phyloP scores from a whole-genome alignment of 2,797 vertebrate species.

The Gymnoscopelus microlampas region DNA sequence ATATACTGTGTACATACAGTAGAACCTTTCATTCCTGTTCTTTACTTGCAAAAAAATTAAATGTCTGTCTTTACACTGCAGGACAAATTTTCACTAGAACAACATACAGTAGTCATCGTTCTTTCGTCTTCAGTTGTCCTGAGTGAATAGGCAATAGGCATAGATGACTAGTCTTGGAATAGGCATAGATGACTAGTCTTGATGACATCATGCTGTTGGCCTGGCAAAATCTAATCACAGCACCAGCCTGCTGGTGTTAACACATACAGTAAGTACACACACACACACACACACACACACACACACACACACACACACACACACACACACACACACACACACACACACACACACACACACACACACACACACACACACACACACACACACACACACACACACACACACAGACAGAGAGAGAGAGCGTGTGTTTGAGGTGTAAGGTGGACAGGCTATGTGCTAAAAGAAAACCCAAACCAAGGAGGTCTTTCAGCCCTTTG shows the following conservation, averaged over 20 bases:
- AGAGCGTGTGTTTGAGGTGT: slow-evolving; percentile 51
- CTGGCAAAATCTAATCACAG: not conserved
- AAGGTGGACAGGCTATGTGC: slow-evolving; percentile 25
- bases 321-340: no score
- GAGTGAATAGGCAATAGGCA: not conserved
- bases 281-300: slow-evolving; percentile 21
- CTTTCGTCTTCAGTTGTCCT: not conserved
- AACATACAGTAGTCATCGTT: not conserved
- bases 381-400: no score
- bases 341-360: not conserved
- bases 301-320: no score
- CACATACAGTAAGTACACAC: not conserved
- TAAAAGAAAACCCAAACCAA: slow-evolving; percentile 45
- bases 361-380: slow-evolving; percentile 17
- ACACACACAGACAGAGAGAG: not conserved
- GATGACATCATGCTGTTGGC: not conserved
- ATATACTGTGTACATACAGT: no score
- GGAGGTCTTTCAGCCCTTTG: slow-evolving; percentile 40
- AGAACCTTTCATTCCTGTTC: no score
- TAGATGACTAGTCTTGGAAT: not conserved
- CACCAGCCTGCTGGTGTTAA: slow-evolving; percentile 2
- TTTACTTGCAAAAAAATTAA: no score
- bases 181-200: not conserved
- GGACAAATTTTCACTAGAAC: not conserved
- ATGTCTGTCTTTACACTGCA: no score